phyloP scores from a whole-genome alignment of 1,140 invertebrate genomes.

The Thaumatotibia leucotreta region DNA sequence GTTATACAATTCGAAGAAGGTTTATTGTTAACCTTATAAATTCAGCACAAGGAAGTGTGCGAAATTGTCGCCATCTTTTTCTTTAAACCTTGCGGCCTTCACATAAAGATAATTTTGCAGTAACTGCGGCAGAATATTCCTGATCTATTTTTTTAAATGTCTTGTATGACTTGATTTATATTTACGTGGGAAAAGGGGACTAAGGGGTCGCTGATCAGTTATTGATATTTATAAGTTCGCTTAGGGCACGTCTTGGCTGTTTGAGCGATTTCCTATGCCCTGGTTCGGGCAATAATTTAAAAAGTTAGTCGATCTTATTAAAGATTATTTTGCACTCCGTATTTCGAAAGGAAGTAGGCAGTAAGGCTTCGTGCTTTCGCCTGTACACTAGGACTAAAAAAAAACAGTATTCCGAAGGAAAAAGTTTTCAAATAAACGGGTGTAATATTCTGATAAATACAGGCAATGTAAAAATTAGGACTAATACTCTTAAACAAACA shows the following conservation, averaged over 20 bases:
- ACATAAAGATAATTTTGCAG: not conserved
- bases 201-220: not conserved
- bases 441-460: too few species aligned
- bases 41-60: conserved; percentile 6
- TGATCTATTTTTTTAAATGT: conserved; percentile 4
- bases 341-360: too few species aligned
- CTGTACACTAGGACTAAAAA: too few species aligned
- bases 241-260: not conserved
- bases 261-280: not conserved
- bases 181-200: not conserved
- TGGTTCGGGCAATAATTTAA: not conserved
- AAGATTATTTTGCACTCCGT: not conserved
- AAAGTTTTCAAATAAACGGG: too few species aligned
- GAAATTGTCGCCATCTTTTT: not conserved
- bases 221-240: conserved; percentile 9
- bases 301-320: not conserved
- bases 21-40: conserved; percentile 1
- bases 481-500: too few species aligned
- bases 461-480: too few species aligned
- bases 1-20: not conserved
- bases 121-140: not conserved
- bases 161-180: conserved; percentile 5
- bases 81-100: not conserved
- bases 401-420: too few species aligned
- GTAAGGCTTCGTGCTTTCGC: too few species aligned